These are phyloP conservation scores for Hydropsyche tenuis DNA, from an alignment of 1,140 invertebrate genomes.

Conservation along the genomic window DNA sequence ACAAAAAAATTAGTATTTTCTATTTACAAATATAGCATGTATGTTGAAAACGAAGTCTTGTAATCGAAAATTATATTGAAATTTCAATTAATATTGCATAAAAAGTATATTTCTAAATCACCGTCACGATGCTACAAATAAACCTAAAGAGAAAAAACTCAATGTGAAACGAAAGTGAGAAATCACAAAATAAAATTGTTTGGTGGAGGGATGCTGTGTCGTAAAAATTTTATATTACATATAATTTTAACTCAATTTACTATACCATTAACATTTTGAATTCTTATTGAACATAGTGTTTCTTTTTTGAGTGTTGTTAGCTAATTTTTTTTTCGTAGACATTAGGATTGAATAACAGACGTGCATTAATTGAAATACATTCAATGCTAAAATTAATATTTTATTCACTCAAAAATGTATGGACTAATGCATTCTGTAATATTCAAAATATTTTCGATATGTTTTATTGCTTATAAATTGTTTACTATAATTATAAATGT, in stretches of 20 bases:
- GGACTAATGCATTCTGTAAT: background rate
- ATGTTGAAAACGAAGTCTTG: background rate
- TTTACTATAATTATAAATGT: no score
- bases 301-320: conserved; percentile 48
- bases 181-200: no score
- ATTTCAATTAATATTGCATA: no score
- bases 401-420: background rate
- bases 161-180: no score
- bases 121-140: no score
- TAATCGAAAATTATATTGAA: background rate
- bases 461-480: no score
- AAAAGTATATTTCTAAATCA: no score
- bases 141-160: no score
- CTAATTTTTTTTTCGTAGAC: conserved; percentile 39
- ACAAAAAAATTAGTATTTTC: background rate
- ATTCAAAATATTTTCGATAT: background rate
- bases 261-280: conserved; percentile 4
- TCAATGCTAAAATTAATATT: background rate
- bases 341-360: conserved; percentile 4
- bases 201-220: conserved; percentile 48
- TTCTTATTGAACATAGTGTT: conserved; percentile 44
- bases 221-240: conserved; percentile 40
- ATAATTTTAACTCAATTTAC: conserved; percentile 43
- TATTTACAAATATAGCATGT: conserved; percentile 1
- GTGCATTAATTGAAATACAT: conserved; percentile 15